A percentile compares a stretch with the other conserved stretches of the same genome.
Conservation (phyloP, 2,113 vertebrate genomes). For the Theropithecus gelada region DNA sequence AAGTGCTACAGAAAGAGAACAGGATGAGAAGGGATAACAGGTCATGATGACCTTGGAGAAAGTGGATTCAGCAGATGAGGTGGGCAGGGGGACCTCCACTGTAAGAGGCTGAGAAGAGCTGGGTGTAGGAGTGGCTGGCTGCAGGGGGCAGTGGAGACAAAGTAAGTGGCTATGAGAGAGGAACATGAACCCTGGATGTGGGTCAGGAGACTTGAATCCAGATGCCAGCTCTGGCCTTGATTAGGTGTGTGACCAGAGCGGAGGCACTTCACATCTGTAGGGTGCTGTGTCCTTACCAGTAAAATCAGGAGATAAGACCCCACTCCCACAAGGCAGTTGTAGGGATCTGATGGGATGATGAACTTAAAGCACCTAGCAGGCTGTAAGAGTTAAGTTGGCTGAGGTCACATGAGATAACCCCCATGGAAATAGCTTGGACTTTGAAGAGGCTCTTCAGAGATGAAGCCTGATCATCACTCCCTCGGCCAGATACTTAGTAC, state of each 20-base stretch:
- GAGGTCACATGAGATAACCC: background rate
- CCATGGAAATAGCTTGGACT: background rate
- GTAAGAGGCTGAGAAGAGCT: background rate
- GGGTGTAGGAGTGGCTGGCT: background rate
- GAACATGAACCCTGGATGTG: accelerated
- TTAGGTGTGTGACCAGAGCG: background rate
- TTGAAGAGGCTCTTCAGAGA: background rate
- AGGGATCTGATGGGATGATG: background rate
- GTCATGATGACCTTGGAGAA: background rate
- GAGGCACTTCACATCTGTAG: background rate
- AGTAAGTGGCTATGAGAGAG: background rate
- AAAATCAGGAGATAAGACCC: background rate
- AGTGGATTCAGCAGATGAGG: background rate
- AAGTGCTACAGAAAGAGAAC: background rate
- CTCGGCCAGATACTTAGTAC: background rate
- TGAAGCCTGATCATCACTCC: background rate
- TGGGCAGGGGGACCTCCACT: background rate
- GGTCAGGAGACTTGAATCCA: background rate
- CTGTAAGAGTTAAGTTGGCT: background rate
- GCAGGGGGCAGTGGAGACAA: background rate
- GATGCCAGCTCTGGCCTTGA: background rate
- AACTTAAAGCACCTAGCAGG: background rate
- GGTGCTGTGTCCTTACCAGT: background rate
- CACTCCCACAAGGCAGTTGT: background rate
- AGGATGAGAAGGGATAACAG: background rate